Evolutionary conservation across 2,888 invertebrate genomes (phyloP), one percentile per base, ranked within the genome.

Genomic region (Rambutsinella grinnellia): DNA sequence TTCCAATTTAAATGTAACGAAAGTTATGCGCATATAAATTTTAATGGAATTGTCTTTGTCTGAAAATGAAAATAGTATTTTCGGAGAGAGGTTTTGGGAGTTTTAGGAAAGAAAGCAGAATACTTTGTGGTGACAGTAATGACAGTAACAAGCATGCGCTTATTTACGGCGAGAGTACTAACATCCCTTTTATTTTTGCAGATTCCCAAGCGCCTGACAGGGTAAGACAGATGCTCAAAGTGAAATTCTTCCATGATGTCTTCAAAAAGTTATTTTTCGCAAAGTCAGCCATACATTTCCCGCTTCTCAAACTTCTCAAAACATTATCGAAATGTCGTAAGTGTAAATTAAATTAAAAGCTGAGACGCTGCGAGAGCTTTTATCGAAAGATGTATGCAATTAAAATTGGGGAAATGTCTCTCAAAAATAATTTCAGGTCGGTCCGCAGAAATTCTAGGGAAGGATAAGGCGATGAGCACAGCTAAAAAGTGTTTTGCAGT

Each of bases 121-220:
- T n/a, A n/a, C n/a, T n/a, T n/a, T n/a, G n/a, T n/a, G n/a, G n/a
- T n/a, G n/a, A n/a, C n/a, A n/a, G n/a, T n/a, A n/a, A n/a, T n/a
- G n/a, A n/a, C n/a, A n/a, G n/a, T n/a, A n/a, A n/a, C n/a, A n/a
- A n/a, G n/a, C n/a, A n/a, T n/a, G n/a, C n/a, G n/a, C n/a, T n/a
- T n/a, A n/a, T n/a, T n/a, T n/a, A n/a, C n/a, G n/a, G n/a, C n/a
- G n/a, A n/a, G n/a, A n/a, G n/a, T n/a, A n/a, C n/a, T n/a, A n/a
- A n/a, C n/a, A n/a, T n/a, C n/a, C n/a, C 26, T 23, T 61, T 47
- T 27, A 27, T 19, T 27, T 62, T 70, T 28, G 19, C 71, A 87
- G 89, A 89, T 85, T 81, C 86, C 6, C 92, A 91, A 86, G 92
- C 93, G 85, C 90, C 91, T 19, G 86, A 89, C 76, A 92, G 92